These are phyloP conservation scores for Pammene aurita DNA, from an alignment of 2,888 invertebrate species.

Conservation along the genomic window DNA sequence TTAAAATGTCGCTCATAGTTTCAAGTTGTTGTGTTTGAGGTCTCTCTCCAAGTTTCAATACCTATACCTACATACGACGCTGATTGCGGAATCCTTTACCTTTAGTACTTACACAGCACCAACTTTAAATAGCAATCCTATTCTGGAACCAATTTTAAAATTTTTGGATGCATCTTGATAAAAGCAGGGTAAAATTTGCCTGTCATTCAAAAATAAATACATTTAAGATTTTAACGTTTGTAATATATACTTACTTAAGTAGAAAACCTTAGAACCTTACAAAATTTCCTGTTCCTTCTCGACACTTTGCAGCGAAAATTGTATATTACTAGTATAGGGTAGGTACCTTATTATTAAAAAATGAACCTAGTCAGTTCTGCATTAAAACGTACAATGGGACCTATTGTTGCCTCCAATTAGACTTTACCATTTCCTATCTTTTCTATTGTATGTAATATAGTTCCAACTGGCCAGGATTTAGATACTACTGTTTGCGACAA, in stretches of 20 bases:
- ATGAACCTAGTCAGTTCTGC: conserved; percentile 26
- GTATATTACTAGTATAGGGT: conserved; percentile 16
- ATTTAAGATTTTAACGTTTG: conserved; percentile 61
- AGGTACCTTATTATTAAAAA: conserved; percentile 24
- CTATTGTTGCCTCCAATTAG: conserved; percentile 39
- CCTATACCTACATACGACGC: not conserved
- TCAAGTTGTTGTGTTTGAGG: no score
- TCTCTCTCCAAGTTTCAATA: no score
- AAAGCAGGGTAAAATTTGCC: conserved; percentile 79
- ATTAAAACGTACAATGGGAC: conserved; percentile 39
- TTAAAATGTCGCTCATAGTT: no score
- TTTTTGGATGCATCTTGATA: conserved; percentile 69
- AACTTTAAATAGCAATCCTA: conserved; percentile 52
- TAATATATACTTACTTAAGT: conserved; percentile 41
- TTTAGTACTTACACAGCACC: conserved; percentile 35
- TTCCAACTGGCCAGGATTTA: conserved; percentile 8
- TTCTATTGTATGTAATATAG: conserved; percentile 21
- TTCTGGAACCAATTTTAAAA: conserved; percentile 71
- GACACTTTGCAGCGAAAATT: conserved; percentile 28
- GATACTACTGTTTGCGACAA: conserved; percentile 26
- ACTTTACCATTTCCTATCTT: conserved; percentile 27
- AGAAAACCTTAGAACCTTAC: conserved; percentile 29
- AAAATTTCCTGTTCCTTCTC: conserved; percentile 20
- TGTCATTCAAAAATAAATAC: conserved; percentile 66
- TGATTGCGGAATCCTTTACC: conserved; percentile 33